Base-by-base conservation (phyloP, 2,888 invertebrate genomes). In the Phengaris alcon region DNA sequence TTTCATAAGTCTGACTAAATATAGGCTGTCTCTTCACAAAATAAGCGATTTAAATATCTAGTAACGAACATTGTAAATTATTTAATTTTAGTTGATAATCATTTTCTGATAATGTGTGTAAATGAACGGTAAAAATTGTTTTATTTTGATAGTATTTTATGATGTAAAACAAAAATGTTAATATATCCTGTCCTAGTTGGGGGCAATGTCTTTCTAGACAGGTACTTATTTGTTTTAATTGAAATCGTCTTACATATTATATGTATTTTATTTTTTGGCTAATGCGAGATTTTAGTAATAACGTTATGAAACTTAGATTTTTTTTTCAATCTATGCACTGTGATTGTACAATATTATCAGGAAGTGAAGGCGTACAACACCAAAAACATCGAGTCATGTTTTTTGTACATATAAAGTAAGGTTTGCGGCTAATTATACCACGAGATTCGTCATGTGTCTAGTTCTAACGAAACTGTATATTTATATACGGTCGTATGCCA, bases 401-500 rank as follows among this genome's bases (percentile, higher is more conserved):
- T 77, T 74, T 73, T 80, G 79, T 80, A 79, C 77, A 79, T 81
- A 79, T 74, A 74, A 54, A 75, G 64, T 79, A 79, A 79, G 76
- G 76, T 76, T 79, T 76, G 78, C 77, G 78, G 75, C 74, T 76
- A 75, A 76, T 75, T 77, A 73, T 76, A 74, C 72, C 74, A 68
- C 77, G 80, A 79, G 79, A 79, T 79, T 79, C 77, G 75, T 79
- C 64, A 79, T 75, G 68, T 68, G 73, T 76, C 51, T 70, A 70
- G 70, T 70, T 70, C 10, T 35, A 64, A 64, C 35, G 64, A 22
- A 35, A 35, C 64, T 64, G 64, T 64, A 35, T 35, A 44, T 12
- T 35, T 15, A 59, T 8, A 35, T 64, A 64, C 12, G 64, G 64
- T 64, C 12, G 35, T 64, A 64, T 64, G 64, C 64, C 64, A 64